Evolutionary conservation across 2,888 invertebrate species (phyloP), one percentile per base, ranked within the genome.

Genomic region (Pseudeuparius sepicola): DNA sequence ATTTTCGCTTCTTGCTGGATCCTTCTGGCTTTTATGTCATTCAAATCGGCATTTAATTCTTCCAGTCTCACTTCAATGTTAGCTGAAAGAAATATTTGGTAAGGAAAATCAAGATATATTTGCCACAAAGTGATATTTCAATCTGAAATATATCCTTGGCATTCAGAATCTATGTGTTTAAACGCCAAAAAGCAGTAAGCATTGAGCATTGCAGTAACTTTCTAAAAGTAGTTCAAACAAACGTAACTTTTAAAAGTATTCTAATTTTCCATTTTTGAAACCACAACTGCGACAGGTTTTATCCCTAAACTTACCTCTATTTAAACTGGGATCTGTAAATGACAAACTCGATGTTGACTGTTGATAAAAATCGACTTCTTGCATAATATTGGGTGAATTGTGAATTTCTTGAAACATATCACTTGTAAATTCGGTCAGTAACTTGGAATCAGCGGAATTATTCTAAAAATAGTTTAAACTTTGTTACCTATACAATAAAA

Each of bases 1-100:
- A 90, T 79, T 61, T 89, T 86, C 44, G 76, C 70, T 51, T 89
- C 86, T 43, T 87, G 88, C 49, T 83, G 77, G 35, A 78, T 73
- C 40, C 83, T 68, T 31, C 83, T 72, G 23, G 75, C 71, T 50
- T 78, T 78, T 10, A 90, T 61, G 44, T 86, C 84, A 10, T 75
- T 73, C 29, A 90, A 64, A 57, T 89, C 85, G 7, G 73, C 64
- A 33, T 78, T 73, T 2, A 89, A 59, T 45, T 81, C 78, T 34
- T 76, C 75, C 46, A 89, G 70, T 46, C 84, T 75, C 1, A 68
- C 58, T 46, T 59, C 57, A 31, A 63, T 56, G 18, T 50, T 49
- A 14, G 43, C 59, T 56, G 37, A 17, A 40, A 42, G 13, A 30
- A 39, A n/a, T n/a, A n/a, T n/a, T n/a, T n/a, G n/a, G n/a, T 27